Conservation (phyloP, 2,797 vertebrate species). For the Mionectes olivaceus region DNA sequence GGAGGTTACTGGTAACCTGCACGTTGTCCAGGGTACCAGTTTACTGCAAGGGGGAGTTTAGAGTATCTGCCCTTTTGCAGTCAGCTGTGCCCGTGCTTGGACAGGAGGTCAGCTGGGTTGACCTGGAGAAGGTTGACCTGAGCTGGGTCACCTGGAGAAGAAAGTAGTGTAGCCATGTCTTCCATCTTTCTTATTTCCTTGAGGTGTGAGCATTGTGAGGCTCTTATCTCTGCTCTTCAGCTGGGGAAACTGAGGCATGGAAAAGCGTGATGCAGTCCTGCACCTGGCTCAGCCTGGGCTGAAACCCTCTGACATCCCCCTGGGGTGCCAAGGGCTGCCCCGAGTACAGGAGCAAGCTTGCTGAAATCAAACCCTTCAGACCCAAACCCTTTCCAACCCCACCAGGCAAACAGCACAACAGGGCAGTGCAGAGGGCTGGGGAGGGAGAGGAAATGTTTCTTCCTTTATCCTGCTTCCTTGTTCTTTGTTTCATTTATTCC, state of each 20-base stretch:
- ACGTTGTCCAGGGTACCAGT: background rate
- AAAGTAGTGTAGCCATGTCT: background rate
- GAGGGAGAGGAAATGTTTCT: background rate
- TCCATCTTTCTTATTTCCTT: background rate
- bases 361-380: background rate
- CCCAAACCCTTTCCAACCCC: background rate
- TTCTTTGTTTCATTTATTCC: background rate
- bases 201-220: background rate
- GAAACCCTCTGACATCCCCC: background rate
- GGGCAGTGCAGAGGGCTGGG: background rate
- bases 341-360: fast-evolving
- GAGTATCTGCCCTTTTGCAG: background rate
- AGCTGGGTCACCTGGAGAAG: background rate
- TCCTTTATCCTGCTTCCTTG: background rate
- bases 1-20: background rate
- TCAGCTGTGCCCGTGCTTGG: background rate
- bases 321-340: background rate
- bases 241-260: background rate
- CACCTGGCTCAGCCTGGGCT: background rate
- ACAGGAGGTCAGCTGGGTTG: no score
- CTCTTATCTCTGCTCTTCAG: background rate
- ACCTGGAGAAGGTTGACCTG: no score
- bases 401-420: background rate
- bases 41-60: background rate
- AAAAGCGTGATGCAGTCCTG: background rate